Evolutionary conservation across 2,888 invertebrate species (phyloP).

Genomic region (Apotomis betuletana): DNA sequence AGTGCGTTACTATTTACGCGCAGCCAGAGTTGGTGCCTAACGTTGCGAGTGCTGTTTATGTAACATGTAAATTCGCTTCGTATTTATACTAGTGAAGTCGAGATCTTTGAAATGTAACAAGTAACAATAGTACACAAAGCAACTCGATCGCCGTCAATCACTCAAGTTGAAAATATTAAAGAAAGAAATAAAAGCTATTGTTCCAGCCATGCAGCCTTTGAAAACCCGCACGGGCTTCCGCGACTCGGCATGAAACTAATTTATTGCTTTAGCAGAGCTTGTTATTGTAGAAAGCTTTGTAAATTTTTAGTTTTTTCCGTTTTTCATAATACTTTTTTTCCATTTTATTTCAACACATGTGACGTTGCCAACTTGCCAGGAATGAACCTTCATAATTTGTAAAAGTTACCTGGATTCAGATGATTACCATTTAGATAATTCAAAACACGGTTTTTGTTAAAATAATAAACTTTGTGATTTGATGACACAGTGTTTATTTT

Average conservation of each 20-base stretch:
- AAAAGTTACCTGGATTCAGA: too few relatives aligned
- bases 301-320: neutral
- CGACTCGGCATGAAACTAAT: neutral
- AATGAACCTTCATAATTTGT: too few relatives aligned
- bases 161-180: slow-evolving; percentile 17
- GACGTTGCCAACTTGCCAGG: too few relatives aligned
- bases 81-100: neutral
- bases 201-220: slow-evolving; percentile 2
- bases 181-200: slow-evolving; percentile 15
- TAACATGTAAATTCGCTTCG: neutral
- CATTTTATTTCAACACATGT: neutral
- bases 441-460: too few relatives aligned
- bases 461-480: neutral
- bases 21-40: too few relatives aligned
- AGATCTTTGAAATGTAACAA: neutral
- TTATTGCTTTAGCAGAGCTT: neutral
- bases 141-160: slow-evolving; percentile 13
- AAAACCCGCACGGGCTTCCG: neutral
- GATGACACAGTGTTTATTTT: neutral
- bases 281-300: neutral
- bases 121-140: slow-evolving; percentile 12
- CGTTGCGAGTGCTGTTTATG: too few relatives aligned
- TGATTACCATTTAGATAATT: too few relatives aligned
- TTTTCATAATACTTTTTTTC: neutral
- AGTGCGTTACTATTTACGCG: too few relatives aligned